phyloP scores from a whole-genome alignment of 1,140 invertebrate species.

The Copidosoma floridanum region DNA sequence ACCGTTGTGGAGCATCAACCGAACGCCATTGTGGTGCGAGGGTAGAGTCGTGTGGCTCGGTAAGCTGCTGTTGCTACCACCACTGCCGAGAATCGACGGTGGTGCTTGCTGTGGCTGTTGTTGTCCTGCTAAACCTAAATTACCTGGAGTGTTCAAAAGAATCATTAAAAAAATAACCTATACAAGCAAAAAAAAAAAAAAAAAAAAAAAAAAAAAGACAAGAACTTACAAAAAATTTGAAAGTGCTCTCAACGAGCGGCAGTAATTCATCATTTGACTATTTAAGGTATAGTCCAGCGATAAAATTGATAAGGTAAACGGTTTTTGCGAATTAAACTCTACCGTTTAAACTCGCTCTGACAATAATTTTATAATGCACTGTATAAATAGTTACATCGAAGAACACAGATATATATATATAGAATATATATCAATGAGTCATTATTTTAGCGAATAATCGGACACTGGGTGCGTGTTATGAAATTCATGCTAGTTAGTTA shows the following conservation, averaged over 20 bases:
- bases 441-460: neutral
- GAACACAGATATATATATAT: slow-evolving; percentile 29
- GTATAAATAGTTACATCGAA: slow-evolving; percentile 15
- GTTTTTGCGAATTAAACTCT: no score
- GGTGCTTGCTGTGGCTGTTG: slow-evolving; percentile 24
- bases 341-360: no score
- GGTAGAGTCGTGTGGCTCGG: slow-evolving; percentile 64
- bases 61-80: slow-evolving; percentile 33
- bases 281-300: no score
- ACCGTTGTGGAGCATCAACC: slow-evolving; percentile 54
- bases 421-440: no score
- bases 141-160: no score
- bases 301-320: no score
- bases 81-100: slow-evolving; percentile 33
- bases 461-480: no score
- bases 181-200: neutral
- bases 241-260: slow-evolving; percentile 29
- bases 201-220: neutral
- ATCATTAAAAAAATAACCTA: no score
- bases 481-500: no score
- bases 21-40: slow-evolving; percentile 64
- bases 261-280: slow-evolving; percentile 32
- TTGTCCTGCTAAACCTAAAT: slow-evolving; percentile 17
- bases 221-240: neutral
- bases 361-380: no score